Conservation (phyloP, 2,113 vertebrate species). For the Shinisaurus crocodilurus region DNA sequence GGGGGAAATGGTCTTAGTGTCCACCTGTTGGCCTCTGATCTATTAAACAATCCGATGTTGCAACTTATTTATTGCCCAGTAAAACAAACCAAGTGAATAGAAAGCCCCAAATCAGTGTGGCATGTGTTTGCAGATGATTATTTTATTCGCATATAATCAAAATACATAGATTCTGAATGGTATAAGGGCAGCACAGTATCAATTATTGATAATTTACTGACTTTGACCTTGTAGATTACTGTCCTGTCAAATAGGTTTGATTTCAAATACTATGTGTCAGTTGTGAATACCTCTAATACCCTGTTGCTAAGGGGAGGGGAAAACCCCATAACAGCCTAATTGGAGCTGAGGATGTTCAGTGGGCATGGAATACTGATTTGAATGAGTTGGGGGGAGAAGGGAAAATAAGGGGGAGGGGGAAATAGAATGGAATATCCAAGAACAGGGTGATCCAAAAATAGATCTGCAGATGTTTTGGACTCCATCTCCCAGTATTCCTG, state of each 20-base stretch:
- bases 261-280: not conserved
- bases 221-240: not conserved
- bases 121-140: not conserved
- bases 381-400: too few species aligned
- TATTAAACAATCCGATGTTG: not conserved
- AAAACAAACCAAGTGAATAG: not conserved
- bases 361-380: not conserved
- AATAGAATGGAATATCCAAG: too few species aligned
- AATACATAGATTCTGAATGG: not conserved
- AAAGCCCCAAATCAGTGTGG: not conserved
- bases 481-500: too few species aligned
- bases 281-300: slow-evolving; percentile 46
- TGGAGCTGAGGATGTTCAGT: not conserved
- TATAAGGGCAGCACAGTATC: not conserved
- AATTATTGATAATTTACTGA: not conserved
- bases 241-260: not conserved
- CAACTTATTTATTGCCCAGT: not conserved
- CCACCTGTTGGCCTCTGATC: not conserved
- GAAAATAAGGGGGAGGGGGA: too few species aligned
- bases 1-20: not conserved
- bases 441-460: too few species aligned
- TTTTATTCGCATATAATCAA: not conserved
- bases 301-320: slow-evolving; percentile 9
- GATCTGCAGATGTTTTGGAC: too few species aligned
- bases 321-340: too few species aligned